These are phyloP conservation scores for Etheostoma cragini DNA, from an alignment of 2,113 vertebrate species.

Conservation along the genomic window DNA sequence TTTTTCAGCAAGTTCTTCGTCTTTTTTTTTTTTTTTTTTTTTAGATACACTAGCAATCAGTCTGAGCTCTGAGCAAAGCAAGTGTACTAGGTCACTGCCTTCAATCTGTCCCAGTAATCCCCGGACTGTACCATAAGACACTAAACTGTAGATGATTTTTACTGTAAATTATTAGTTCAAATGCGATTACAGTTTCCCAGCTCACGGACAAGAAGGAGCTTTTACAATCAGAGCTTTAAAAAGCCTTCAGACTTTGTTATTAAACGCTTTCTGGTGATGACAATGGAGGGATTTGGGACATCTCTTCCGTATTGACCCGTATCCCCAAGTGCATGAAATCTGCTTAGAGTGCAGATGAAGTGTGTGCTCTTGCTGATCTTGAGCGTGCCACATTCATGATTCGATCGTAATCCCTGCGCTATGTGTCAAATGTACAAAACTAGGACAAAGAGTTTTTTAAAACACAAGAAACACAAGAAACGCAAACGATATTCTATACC, in stretches of 20 bases:
- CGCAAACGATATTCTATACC: neutral
- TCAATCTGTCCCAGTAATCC: slow-evolving; percentile 45
- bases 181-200: neutral
- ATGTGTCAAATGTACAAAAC: neutral
- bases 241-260: neutral
- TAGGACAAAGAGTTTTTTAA: neutral
- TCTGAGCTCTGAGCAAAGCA: neutral
- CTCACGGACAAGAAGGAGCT: neutral
- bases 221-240: slow-evolving; percentile 1
- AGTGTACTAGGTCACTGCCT: slow-evolving; percentile 5
- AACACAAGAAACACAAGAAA: too few relatives aligned
- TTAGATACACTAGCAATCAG: too few relatives aligned
- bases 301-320: neutral
- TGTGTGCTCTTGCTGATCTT: neutral
- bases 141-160: slow-evolving; percentile 11
- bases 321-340: slow-evolving; percentile 27
- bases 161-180: slow-evolving; percentile 4
- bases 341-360: slow-evolving; percentile 36
- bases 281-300: neutral
- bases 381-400: neutral
- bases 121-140: neutral
- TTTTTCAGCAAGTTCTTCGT: too few relatives aligned
- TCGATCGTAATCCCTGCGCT: slow-evolving; percentile 17
- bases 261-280: neutral
- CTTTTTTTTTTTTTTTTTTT: too few relatives aligned